phyloP scores from a whole-genome alignment of 2,888 invertebrate species.

The Parochlus steinenii region DNA sequence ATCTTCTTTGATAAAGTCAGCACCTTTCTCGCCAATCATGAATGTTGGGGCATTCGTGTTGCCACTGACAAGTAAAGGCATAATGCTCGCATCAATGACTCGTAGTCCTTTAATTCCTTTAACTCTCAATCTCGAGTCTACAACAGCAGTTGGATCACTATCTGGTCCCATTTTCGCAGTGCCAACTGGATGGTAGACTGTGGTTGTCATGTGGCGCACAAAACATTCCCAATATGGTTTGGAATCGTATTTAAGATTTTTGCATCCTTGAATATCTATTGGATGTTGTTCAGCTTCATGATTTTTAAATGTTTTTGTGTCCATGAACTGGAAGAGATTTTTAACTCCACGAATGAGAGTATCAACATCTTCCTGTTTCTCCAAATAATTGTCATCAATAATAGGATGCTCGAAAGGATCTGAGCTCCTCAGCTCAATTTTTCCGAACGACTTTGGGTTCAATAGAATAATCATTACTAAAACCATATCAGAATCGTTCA shows the following conservation, averaged over 20 bases:
- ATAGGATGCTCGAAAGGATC: constrained; percentile 41
- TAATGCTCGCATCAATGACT: constrained; percentile 55
- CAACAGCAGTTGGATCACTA: constrained; percentile 32
- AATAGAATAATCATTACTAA: constrained; percentile 28
- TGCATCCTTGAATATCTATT: too few relatives aligned
- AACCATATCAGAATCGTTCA: constrained; percentile 24
- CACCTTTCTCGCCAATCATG: constrained; percentile 72
- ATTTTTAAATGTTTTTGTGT: constrained; percentile 28
- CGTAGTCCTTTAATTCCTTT: constrained; percentile 36
- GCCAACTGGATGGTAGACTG: constrained; percentile 50
- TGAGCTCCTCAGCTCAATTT: constrained; percentile 33
- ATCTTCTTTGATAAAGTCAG: constrained; percentile 34
- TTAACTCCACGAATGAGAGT: constrained; percentile 30
- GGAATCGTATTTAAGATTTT: constrained; percentile 21
- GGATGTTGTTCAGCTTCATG: constrained; percentile 26
- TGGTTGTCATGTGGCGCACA: constrained; percentile 34
- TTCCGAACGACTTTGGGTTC: constrained; percentile 37
- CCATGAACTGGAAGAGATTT: constrained; percentile 25
- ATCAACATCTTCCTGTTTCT: constrained; percentile 35
- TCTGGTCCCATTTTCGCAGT: constrained; percentile 49
- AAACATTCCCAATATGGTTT: constrained; percentile 40
- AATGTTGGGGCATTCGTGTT: constrained; percentile 73
- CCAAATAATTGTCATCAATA: constrained; percentile 46
- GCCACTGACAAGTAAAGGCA: constrained; percentile 57
- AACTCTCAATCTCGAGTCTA: constrained; percentile 33